These are phyloP conservation scores for Anisognathus igniventris DNA, from an alignment of 2,797 vertebrate genomes.

Conservation along the genomic window DNA sequence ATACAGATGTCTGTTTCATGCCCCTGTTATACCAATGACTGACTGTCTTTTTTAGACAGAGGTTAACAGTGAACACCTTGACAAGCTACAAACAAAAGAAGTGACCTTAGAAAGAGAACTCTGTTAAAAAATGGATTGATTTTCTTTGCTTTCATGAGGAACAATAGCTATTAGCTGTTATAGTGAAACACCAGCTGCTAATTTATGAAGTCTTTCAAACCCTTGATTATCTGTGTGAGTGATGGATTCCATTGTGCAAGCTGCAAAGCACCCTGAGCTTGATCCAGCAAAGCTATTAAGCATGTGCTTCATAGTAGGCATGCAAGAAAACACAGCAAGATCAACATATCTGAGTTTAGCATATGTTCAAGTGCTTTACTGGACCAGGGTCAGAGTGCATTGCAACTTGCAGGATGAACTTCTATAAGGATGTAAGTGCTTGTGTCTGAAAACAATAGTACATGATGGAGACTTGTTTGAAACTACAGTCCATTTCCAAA, in stretches of 20 bases:
- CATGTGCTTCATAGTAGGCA: constrained; percentile 46
- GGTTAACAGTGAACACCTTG: background rate
- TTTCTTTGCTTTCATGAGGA: background rate
- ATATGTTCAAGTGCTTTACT: constrained; percentile 23
- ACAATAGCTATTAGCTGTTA: background rate
- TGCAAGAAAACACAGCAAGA: background rate
- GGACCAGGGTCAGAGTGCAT: background rate
- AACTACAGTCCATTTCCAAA: background rate
- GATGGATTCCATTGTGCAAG: background rate
- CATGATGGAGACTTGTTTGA: background rate
- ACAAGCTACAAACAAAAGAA: background rate
- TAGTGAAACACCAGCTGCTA: background rate
- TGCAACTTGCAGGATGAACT: background rate
- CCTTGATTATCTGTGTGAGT: background rate
- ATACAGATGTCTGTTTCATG: background rate
- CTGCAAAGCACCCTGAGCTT: background rate
- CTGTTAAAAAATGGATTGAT: background rate
- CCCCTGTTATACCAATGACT: background rate
- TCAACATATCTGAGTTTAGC: background rate
- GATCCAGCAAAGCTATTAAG: constrained; percentile 11
- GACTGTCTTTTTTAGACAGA: background rate
- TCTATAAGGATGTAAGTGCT: background rate
- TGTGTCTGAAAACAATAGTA: background rate
- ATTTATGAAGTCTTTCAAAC: background rate
- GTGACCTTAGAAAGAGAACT: background rate